Percentiles rank a stretch among this genome's conserved stretches.
Evolutionary conservation across 2,113 vertebrate species (phyloP).

Genomic region (Rhadina sibilatrix): DNA sequence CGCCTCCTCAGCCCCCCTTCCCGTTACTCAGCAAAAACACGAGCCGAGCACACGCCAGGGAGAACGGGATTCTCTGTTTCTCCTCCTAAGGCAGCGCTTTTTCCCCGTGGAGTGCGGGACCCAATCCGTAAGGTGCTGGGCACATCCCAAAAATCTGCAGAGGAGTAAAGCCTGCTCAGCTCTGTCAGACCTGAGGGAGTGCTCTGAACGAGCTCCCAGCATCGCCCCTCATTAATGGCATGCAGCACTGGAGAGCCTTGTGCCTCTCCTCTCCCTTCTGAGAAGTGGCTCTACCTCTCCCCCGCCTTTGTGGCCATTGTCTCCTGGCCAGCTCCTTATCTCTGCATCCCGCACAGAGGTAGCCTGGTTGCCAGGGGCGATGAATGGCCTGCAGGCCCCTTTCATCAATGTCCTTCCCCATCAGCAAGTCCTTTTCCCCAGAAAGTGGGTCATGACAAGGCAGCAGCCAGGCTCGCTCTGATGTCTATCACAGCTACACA

Average conservation of each 20-base stretch:
- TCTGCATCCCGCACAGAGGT: not conserved
- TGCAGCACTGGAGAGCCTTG: not conserved
- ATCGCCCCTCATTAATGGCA: not conserved
- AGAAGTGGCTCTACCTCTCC: not conserved
- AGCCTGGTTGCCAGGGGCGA: conserved; percentile 36
- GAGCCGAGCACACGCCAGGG: not conserved
- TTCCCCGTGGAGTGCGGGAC: not conserved
- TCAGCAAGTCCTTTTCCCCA: not conserved
- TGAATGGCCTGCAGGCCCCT: conserved; percentile 29
- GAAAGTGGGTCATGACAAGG: conserved; percentile 22
- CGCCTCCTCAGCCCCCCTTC: not conserved
- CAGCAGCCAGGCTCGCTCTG: not conserved
- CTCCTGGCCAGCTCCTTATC: conserved; percentile 11
- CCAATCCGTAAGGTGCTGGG: not conserved
- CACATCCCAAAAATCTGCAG: not conserved
- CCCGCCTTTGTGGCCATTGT: conserved; percentile 1
- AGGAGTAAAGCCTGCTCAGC: not conserved
- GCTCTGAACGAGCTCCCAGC: not conserved
- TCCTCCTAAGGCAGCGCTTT: not conserved
- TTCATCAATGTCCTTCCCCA: not conserved
- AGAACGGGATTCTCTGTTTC: not conserved
- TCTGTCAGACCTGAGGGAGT: not conserved
- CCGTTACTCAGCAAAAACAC: conserved; percentile 19
- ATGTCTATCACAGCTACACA: not conserved
- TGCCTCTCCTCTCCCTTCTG: not conserved